Evolutionary conservation across 2,797 vertebrate genomes (phyloP), one percentile per base, ranked within the genome.

Genomic region (Typhlichthys subterraneus): DNA sequence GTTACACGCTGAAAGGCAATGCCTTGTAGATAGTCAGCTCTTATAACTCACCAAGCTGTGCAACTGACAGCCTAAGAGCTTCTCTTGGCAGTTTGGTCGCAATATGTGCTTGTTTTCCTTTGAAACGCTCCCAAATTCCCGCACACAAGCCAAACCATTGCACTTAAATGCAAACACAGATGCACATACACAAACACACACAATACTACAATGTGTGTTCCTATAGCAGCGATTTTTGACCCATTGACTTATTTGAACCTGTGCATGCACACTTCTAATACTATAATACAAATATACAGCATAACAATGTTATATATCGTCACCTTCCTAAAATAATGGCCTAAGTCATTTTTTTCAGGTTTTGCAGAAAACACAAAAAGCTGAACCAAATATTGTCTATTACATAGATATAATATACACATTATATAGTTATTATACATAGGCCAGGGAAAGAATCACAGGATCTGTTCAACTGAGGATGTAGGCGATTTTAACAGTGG

Each of bases 1-100:
- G 7, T 12, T 38, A 68, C 70, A 72, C 66, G 59, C 77, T 51
- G 61, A 46, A 65, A 19, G 58, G 63, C 75, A 76, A 47, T 52
- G 17, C 17, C 65, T 60, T 2, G 0, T 57, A 61, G 58, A 72
- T 12, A 29, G 61, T 29, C 23, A 29, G 23, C 23, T 29, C 23
- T 29, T 29, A 29, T 29, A 29, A 29, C 23, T 29, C 23, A 29
- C 59, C 49, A 47, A 56, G 70, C 72, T 65, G 70, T 59, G 14
- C 60, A 54, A 71, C 38, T 42, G 38, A 42, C 7, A 42, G 70
- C 69, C 59, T 73, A 57, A 53, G 61, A 70, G 64, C 67, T 65
- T 62, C 76, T 69, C 62, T 69, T 62, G 61, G 61, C 69, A 57
- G 55, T 50, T 75, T 17, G 1, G n/a, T 59, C 50, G 29, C 64